Conservation (phyloP, 2,113 vertebrate species). For the Phalacrocorax pelagicus region DNA sequence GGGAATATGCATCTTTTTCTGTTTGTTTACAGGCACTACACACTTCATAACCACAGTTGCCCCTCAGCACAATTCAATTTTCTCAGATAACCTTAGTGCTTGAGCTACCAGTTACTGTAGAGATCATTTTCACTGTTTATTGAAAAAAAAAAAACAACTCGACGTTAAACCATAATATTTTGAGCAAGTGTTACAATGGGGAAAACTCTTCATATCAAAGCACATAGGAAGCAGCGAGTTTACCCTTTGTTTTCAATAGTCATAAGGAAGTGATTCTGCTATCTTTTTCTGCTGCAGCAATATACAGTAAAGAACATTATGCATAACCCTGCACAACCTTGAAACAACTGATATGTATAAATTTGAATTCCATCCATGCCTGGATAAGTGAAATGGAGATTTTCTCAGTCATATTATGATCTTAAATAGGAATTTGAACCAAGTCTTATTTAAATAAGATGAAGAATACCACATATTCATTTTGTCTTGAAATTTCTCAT, state of each 20-base stretch:
- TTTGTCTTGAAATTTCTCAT: slow-evolving; percentile 17
- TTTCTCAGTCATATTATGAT: neutral
- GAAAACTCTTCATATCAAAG: neutral
- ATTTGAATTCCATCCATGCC: neutral
- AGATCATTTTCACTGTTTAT: neutral
- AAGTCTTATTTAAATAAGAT: neutral
- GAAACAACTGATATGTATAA: neutral
- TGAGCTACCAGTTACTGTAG: neutral
- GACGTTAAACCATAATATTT: neutral
- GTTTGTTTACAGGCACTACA: slow-evolving; percentile 36
- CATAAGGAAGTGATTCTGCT: neutral
- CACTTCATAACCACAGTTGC: slow-evolving; percentile 8
- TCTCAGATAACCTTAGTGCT: slow-evolving; percentile 5
- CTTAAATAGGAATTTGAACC: neutral
- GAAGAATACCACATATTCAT: neutral
- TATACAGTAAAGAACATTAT: neutral
- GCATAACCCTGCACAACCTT: neutral
- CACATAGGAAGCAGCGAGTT: neutral
- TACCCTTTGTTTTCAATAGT: neutral
- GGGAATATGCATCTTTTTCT: slow-evolving; percentile 5
- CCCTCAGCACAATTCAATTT: slow-evolving; percentile 45
- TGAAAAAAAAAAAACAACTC: neutral
- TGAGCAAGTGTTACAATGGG: neutral
- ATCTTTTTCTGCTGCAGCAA: neutral
- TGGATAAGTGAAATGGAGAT: neutral